Percentiles rank a stretch among this genome's conserved stretches.
phyloP scores from a whole-genome alignment of 2,888 invertebrate species.

The Hemithea aestivaria region DNA sequence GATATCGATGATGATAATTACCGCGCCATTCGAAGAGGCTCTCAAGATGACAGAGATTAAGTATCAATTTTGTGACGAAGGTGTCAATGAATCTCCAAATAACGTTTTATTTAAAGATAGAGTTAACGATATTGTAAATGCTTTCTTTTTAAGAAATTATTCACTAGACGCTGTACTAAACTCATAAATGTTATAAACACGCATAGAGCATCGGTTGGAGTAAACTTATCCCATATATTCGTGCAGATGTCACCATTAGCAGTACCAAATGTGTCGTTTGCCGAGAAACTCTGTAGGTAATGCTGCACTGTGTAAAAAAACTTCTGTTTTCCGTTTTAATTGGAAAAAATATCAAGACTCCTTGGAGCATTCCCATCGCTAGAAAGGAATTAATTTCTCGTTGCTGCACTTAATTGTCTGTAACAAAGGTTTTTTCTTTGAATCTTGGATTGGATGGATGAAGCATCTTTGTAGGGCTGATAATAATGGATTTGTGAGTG shows the following conservation, averaged over 20 bases:
- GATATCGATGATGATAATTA: constrained; percentile 65
- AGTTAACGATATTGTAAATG: constrained; percentile 54
- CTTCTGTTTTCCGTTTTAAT: constrained; percentile 17
- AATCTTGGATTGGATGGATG: constrained; percentile 40
- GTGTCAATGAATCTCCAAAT: constrained; percentile 35
- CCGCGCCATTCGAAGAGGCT: constrained; percentile 53
- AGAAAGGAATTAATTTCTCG: constrained; percentile 52
- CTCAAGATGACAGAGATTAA: constrained; percentile 55
- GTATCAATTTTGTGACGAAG: constrained; percentile 41
- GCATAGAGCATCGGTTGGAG: constrained; percentile 2
- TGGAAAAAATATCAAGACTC: constrained; percentile 27
- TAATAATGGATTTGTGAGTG: constrained; percentile 48
- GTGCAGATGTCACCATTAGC: constrained; percentile 15
- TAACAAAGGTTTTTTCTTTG: constrained; percentile 57
- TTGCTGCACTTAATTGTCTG: constrained; percentile 59
- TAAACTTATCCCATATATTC: constrained; percentile 15
- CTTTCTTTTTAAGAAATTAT: constrained; percentile 53
- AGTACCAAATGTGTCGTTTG: constrained; percentile 16
- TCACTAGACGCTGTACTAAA: constrained; percentile 41
- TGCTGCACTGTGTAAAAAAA: constrained; percentile 7
- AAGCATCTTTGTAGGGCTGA: constrained; percentile 47
- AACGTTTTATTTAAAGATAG: constrained; percentile 45
- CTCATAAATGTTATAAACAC: constrained; percentile 28
- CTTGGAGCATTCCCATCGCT: constrained; percentile 18
- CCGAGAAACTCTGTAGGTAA: constrained; percentile 11